Evolutionary conservation across 2,113 vertebrate species (phyloP), one percentile per base, ranked within the genome.

Genomic region (Engraulis encrasicolus): DNA sequence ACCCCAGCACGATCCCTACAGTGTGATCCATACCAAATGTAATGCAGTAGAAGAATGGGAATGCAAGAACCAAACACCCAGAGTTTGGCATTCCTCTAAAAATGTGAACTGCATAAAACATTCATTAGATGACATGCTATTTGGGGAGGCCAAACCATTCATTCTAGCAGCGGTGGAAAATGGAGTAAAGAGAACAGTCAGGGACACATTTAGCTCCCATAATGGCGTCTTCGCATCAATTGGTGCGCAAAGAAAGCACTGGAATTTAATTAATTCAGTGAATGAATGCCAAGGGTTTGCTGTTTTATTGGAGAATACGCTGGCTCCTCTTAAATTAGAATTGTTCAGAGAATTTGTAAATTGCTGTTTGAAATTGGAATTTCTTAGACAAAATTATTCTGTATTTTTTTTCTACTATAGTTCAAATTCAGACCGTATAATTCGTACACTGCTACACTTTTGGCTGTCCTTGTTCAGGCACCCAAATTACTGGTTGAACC

Each of bases 41-140:
- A 79, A 82, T 86, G 82, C 54, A 83, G 48, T 81, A 83, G 74
- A 50, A 81, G 36, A 49, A 78, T 48, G n/a, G 87, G 85, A 85
- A 54, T 66, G 87, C 80, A 85, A n/a, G 5, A 19, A 74, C 49
- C 86, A 89, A 81, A 77, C 37, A 38, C 34, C 11, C 14, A 79
- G 81, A 88, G 36, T 71, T 89, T 85, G 78, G 61, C 58, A 49
- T 85, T 80, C 78, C 81, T 87, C 71, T 88, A 87, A 83, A 86
- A 82, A 66, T 88, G 86, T 91, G 87, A 88, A 89, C 88, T 87
- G 81, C 85, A 84, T 81, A 54, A 71, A 52, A 89, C 88, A 91
- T 90, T 88, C 90, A 91, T 87, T 80, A 79, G 86, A 88, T 81
- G 85, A 89, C 92, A 94, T 94, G 93, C 93, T 89, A 89, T 45